Evolutionary conservation across 92 coral and sea anemone genomes (phyloP), one percentile per base, ranked within the genome.

Genomic region (Porites lobata): DNA sequence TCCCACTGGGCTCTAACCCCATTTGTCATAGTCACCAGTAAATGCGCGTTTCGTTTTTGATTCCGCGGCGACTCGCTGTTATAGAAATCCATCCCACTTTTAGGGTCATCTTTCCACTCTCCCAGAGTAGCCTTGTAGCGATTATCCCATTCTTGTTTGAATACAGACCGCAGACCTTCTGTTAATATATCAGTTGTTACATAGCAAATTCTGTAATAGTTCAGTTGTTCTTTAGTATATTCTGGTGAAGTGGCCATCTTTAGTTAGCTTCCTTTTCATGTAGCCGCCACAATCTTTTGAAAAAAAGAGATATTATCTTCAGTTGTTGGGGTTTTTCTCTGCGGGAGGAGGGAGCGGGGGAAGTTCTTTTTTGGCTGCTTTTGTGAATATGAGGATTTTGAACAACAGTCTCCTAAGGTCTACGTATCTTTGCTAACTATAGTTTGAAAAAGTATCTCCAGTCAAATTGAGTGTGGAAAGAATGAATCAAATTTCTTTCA

Each of bases 81-180:
- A 19, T 84, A 80, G 75, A 92, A 85, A 21, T 64, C 75, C 19
- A 59, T 1, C 19, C 94, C 94, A 64, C 86, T 92, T 6, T 14
- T 50, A 18, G 69, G 13, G 2, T 82, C 81, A 51, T 92, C 90
- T 29, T 85, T 69, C 95, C 95, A 92, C 38, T 80, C 67, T 1
- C 93, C 95, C 51, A 75, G 61, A 6, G 94, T 81, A 2, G 69
- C 12, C 43, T 51, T 76, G 87, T 92, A 89, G 20, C 91, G 75
- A 14, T 20, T 69, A 83, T 92, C 80, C 95, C 95, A 92, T 81
- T 89, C 92, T 53, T 69, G 87, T 56, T 85, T 92, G 69, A 92
- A 92, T 29, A 92, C 58, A 2, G 62, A 43, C 43, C 95, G 64
- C 69, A 92, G 84, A 12, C 79, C 80, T 53, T 88, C 93, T 52